Percentiles rank a stretch among this genome's conserved stretches.
phyloP scores from a whole-genome alignment of 2,797 vertebrate species.

The Pogonophryne albipinna region DNA sequence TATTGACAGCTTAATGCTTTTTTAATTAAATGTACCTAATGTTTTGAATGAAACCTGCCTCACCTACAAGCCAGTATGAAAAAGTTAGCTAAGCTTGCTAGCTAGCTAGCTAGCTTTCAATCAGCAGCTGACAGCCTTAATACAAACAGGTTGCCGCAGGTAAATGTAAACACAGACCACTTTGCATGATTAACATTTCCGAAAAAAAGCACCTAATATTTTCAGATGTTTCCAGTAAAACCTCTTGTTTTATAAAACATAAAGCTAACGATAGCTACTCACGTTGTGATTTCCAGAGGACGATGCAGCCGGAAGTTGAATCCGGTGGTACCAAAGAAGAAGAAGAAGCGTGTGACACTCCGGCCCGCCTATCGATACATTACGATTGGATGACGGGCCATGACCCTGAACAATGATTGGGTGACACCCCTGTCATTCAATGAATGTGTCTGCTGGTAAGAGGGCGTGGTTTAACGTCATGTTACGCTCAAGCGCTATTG shows the following conservation, averaged over 20 bases:
- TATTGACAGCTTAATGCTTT: accelerated
- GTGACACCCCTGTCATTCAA: constrained; percentile 15
- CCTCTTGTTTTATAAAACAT: not conserved
- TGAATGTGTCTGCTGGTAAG: accelerated
- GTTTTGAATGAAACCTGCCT: constrained; percentile 34
- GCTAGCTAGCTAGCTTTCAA: constrained; percentile 26
- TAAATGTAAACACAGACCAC: accelerated
- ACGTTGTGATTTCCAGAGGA: constrained; percentile 82
- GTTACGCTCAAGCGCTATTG: constrained; percentile 15
- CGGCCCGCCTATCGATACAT: constrained; percentile 32
- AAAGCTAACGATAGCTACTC: constrained; percentile 62
- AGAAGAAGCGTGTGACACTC: constrained; percentile 23
- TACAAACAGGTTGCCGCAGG: not conserved
- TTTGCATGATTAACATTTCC: not conserved
- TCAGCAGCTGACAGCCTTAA: not conserved
- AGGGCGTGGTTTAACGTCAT: not conserved
- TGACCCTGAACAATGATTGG: constrained; percentile 31
- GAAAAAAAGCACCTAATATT: not conserved
- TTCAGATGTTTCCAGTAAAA: not conserved
- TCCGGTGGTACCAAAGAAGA: constrained; percentile 42
- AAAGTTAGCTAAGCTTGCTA: constrained; percentile 31
- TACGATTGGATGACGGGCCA: constrained; percentile 52
- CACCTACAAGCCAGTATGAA: not conserved
- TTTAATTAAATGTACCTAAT: not conserved
- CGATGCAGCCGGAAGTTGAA: constrained; percentile 70